Evolutionary conservation across 2,888 invertebrate species (phyloP).

Genomic region (Drosophila pullipes): DNA sequence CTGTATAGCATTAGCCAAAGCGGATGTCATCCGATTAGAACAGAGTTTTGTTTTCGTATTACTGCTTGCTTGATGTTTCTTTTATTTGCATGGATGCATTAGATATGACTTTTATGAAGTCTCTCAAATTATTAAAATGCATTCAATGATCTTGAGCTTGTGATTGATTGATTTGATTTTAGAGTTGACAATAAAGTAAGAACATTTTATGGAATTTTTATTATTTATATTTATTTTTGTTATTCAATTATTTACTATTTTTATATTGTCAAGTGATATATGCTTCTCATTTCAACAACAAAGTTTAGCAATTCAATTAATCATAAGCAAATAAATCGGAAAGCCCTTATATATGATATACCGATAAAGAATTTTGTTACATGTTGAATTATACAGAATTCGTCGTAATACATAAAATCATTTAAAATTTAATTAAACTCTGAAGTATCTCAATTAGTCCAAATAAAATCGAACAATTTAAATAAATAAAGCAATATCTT

Average conservation of each 20-base stretch:
- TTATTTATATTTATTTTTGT: too few species aligned
- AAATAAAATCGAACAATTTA: background rate
- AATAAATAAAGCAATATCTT: background rate
- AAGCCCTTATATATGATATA: background rate
- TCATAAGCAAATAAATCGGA: too few species aligned
- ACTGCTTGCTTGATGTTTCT: conserved; percentile 10
- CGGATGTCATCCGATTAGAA: conserved; percentile 32
- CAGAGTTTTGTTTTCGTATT: conserved; percentile 30
- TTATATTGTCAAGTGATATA: background rate
- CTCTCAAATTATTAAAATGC: background rate
- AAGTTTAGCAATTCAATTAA: background rate
- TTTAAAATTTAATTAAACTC: background rate
- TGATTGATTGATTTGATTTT: background rate
- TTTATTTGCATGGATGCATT: background rate
- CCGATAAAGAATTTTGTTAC: background rate
- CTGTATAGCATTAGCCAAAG: conserved; percentile 24
- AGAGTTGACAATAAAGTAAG: too few species aligned
- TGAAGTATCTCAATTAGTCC: conserved; percentile 1
- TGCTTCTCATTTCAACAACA: background rate
- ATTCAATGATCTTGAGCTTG: background rate
- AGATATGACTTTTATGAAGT: background rate
- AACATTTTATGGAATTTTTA: background rate
- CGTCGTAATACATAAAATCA: background rate
- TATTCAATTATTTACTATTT: background rate
- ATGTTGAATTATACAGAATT: background rate